Evolutionary conservation across 2,888 invertebrate species (phyloP), one percentile per base, ranked within the genome.

Genomic region (Emmelina monodactyla): DNA sequence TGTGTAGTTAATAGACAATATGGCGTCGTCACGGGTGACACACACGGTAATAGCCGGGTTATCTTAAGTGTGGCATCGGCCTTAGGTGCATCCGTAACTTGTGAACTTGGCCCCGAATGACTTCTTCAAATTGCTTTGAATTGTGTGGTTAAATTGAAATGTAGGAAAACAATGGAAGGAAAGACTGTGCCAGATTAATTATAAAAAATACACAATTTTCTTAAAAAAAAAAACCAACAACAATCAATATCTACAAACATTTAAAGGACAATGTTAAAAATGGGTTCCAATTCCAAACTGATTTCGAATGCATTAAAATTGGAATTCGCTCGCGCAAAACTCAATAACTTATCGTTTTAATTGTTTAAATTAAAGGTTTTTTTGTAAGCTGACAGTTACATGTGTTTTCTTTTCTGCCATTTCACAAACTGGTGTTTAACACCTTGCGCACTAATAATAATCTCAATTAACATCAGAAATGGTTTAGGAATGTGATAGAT

Each of bases 21-120:
- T 73, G 73, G 71, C 68, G 62, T 31, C 68, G 66, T 70, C 57
- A 70, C 67, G 73, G 76, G 61, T 50, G 76, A 76, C 76, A 73
- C 58, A 62, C 75, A 67, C 67, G 38, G 39, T 78, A 75, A 76
- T 72, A 49, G 58, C 16, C 38, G 53, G 45, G 52, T 65, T 70
- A 76, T 78, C 75, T 75, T 57, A 64, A 64, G 61, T 64, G 59
- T 63, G 57, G 60, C 64, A 73, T 73, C 72, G 71, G 63, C 73
- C 75, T 75, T 72, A 70, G 49, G 50, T 49, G 66, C 73, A 71
- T 70, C 70, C 71, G 69, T 45, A 48, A 49, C 46, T 42, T 49
- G 48, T 49, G 55, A 55, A 60, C 62, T 63, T 62, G 62, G 59
- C 61, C 62, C 6, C 29, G 29, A 14, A 12, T 29, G 29, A 3